Conservation (phyloP, 1,140 invertebrate genomes). For the Cydia amplana region DNA sequence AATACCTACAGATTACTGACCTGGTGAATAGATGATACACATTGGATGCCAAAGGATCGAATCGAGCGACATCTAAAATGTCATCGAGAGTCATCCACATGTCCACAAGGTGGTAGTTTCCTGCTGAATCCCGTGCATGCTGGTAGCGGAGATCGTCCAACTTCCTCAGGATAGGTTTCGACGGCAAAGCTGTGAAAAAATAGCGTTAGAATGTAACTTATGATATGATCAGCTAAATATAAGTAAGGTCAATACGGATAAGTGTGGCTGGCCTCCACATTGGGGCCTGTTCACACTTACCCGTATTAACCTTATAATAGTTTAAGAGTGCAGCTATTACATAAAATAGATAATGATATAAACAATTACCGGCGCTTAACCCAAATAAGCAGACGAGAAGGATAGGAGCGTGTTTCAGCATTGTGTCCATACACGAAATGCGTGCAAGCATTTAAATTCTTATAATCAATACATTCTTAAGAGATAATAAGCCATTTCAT, state of each 20-base stretch:
- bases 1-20: constrained; percentile 35
- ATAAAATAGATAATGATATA: neutral
- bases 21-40: constrained; percentile 58
- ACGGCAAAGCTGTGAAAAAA: constrained; percentile 35
- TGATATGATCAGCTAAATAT: too few species aligned
- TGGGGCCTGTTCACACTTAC: too few species aligned
- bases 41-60: constrained; percentile 44
- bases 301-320: too few species aligned
- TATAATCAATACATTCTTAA: neutral
- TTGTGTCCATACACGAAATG: neutral
- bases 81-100: constrained; percentile 40
- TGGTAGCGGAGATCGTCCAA: constrained; percentile 42
- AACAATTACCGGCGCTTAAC: constrained; percentile 1
- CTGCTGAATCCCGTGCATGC: constrained; percentile 43
- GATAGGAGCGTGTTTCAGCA: neutral
- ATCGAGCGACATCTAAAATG: constrained; percentile 38
- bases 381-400: constrained; percentile 1
- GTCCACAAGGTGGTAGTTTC: constrained; percentile 42
- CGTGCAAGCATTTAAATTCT: neutral
- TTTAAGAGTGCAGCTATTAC: too few species aligned
- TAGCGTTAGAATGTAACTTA: too few species aligned
- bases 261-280: too few species aligned
- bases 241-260: too few species aligned
- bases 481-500: constrained; percentile 10
- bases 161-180: constrained; percentile 36